Base-by-base conservation (phyloP, 2,888 invertebrate species). In the Cosmopolites sordidus region DNA sequence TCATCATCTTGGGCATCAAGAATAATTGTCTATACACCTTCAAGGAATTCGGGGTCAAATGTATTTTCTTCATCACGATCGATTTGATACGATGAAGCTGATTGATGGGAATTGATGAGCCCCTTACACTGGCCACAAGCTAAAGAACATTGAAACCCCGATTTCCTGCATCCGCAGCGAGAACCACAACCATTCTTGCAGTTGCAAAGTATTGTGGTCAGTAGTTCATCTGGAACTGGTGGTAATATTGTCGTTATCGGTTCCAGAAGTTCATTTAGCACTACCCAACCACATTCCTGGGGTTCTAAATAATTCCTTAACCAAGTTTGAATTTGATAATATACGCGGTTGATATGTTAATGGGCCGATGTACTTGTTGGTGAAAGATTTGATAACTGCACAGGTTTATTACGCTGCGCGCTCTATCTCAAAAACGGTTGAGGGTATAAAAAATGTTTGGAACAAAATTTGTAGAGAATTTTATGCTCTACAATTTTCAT, bases 191-290 rank as follows among this genome's bases (percentile, higher is more conserved):
- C 16, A 12, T 44, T 44, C n/a, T 15, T 29, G 14, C 30, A 30
- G 15, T 44, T 44, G 30, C 30, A 44, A 30, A 44, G 8, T 22
- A 47, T 29, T 29, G 49, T 51, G 11, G 46, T 37, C 1, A 54
- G 55, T 1, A 54, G 39, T 49, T 54, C 78, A 79, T 29, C 52
- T 33, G 52, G 42, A 39, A 42, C 52, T 16, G 46, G 46, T 40
- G 51, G 40, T 27, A 51, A 30, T 16, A 45, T 29, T 40, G 49
- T 50, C 33, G 18, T 29, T 11, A 43, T 33, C 14, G 46, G 44
- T 39, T 51, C 47, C 41, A 55, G 49, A 22, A 43, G 33, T 45
- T 51, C 44, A 40, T 43, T 37, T 12, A 22, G 37, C 49, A 56
- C 49, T 43, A 55, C 53, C 48, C 59, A 60, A 56, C 58, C 56